These are phyloP conservation scores for Catharus fuscescens DNA, from an alignment of 2,113 vertebrate genomes.

Conservation along the genomic window DNA sequence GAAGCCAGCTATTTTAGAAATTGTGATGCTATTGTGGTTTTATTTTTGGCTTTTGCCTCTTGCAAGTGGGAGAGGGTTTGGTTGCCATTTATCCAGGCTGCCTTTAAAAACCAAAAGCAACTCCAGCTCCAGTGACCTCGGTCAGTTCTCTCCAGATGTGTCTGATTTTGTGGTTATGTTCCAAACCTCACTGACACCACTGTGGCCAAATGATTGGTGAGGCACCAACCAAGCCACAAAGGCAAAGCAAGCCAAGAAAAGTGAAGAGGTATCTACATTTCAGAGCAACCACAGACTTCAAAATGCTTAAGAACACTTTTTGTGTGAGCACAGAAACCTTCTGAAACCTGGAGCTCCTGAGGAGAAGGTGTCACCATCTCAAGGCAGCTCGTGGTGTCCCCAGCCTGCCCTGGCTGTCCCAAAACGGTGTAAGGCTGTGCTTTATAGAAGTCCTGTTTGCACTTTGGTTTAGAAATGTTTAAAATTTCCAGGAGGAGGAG, in stretches of 20 bases:
- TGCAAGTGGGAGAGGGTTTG: not conserved
- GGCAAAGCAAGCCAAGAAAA: not conserved
- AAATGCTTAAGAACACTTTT: not conserved
- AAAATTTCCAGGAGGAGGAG: not conserved
- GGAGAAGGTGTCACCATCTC: not conserved
- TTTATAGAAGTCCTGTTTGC: not conserved
- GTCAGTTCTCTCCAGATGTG: not conserved
- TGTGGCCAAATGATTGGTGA: not conserved
- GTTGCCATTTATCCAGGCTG: not conserved
- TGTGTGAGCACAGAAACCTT: not conserved
- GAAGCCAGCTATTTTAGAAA: not conserved
- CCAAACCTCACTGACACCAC: not conserved
- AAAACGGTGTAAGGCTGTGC: fast-evolving
- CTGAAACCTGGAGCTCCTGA: not conserved
- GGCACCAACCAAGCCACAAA: not conserved
- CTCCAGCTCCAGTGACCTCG: not conserved
- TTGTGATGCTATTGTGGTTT: not conserved
- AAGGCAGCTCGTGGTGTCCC: not conserved
- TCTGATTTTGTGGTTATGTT: constrained; percentile 27
- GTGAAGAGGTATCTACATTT: not conserved
- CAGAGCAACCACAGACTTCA: not conserved
- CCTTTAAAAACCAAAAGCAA: not conserved
- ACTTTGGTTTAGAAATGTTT: not conserved
- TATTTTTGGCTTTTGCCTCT: not conserved
- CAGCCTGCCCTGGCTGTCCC: not conserved